Base-by-base conservation (phyloP, 1,140 invertebrate genomes). In the Drosophila gunungcola region DNA sequence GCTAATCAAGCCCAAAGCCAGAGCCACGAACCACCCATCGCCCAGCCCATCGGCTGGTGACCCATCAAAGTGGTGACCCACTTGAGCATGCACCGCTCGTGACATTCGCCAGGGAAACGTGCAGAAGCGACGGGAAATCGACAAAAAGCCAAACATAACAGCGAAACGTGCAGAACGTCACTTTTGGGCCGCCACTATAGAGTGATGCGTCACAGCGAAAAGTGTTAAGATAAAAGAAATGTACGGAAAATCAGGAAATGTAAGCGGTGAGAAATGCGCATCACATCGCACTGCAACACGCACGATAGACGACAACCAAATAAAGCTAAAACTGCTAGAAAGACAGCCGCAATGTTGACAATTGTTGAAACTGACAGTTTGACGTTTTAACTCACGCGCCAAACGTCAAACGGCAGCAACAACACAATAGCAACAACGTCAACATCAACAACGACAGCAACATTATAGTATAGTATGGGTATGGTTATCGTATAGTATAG, bases 51-150 rank as follows among this genome's bases (percentile, higher is more conserved):
- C 36, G 52, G 10, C 49, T 34, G 67, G 45, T 65, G 78, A 86
- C 83, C 75, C 84, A 80, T 13, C 48, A 27, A n/a, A n/a, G 39
- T 36, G 72, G 42, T 75, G 82, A 86, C 83, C 79, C 84, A 83
- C 83, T 88, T 88, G 79, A 89, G 78, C 84, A 89, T 83, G 84
- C 84, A 54, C 64, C 80, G 84, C 83, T 89, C 83, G 83, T 89
- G 84, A 89, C 83, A 88, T 88, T 88, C 84, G 80, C 60, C 76
- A 73, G 63, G 83, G 56, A 77, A 80, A 88, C 83, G 83, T 88
- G 83, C 83, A 76, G 51, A 88, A 76, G 78, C 69, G 49, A 75
- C 63, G 76, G 84, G 39, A 88, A 89, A 88, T 83, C 49, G 83
- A 79, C 79, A 72, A 69, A 58, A 64, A 72, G 21, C 32, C 52